These are phyloP conservation scores for Tiliqua scincoides DNA, from an alignment of 2,113 vertebrate species.

Conservation along the genomic window DNA sequence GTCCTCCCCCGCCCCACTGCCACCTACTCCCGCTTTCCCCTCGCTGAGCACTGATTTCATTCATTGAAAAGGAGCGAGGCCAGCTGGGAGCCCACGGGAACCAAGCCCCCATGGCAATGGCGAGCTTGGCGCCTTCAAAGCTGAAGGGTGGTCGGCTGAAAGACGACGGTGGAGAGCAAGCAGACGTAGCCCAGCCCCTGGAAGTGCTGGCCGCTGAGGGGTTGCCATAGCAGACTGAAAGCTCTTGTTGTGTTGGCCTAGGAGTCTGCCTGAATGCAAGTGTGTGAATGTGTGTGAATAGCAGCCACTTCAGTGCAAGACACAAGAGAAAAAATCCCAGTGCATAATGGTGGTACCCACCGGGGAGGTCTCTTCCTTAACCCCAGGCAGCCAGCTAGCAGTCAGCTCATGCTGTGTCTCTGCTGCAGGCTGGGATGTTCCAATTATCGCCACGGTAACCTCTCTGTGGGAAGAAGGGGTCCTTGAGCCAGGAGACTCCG, in stretches of 20 bases:
- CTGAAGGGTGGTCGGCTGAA: background rate
- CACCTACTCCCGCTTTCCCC: background rate
- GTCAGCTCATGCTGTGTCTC: constrained; percentile 7
- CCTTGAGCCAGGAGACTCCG: background rate
- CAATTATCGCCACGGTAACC: constrained; percentile 30
- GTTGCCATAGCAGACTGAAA: background rate
- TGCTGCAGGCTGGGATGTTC: constrained; percentile 7
- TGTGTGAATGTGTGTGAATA: background rate
- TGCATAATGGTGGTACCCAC: background rate
- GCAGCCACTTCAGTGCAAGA: background rate
- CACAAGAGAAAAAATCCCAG: background rate
- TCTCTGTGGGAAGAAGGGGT: constrained; percentile 4
- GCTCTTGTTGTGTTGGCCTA: background rate
- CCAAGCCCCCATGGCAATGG: background rate
- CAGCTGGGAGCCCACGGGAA: background rate
- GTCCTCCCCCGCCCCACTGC: background rate
- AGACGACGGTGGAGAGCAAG: background rate
- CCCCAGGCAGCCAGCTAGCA: constrained; percentile 8
- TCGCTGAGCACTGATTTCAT: background rate
- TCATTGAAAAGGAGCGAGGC: background rate
- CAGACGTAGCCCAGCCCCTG: background rate
- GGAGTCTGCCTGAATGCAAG: background rate
- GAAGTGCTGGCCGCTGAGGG: background rate
- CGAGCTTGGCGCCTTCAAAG: background rate
- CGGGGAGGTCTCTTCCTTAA: background rate